Evolutionary conservation across 2,797 vertebrate species (phyloP), one percentile per base, ranked within the genome.

Genomic region (Typhlichthys eigenmanni): DNA sequence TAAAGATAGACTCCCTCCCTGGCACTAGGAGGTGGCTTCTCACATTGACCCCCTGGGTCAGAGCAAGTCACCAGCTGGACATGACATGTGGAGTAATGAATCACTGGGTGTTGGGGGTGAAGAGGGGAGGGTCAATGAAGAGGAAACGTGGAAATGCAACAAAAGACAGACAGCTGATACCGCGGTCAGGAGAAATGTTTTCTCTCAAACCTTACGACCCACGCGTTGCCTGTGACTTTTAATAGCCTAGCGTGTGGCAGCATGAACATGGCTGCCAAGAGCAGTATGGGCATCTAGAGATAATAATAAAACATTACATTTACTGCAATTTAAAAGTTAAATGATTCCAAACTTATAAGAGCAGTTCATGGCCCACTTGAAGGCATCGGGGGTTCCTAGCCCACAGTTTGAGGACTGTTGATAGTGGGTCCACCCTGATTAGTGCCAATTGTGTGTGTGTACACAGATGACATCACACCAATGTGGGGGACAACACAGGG

Each of bases 1-100:
- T 73, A 72, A 67, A 71, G 73, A 62, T 46, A 70, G 77, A 71
- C 64, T 69, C 60, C 54, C 55, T 73, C 63, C 69, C 72, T 73
- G 58, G 58, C 50, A 57, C 58, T 16, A 48, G 32, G 46, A 64
- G 55, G 53, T 13, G 10, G 34, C 4, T 47, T 4, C 32, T 50
- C 55, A 6, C 34, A 14, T 7, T 64, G 34, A 17, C 66, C 58
- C 60, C 60, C 68, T 48, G 64, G 77, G 72, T 79, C 49, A 67
- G 64, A 75, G 66, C 68, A 83, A 80, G 71, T 73, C 68, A 75
- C 57, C 12, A 19, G 58, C 51, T 53, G 60, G 45, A 57, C 74
- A 56, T 60, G 81, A 75, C 68, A 72, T 81, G 75, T 81, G 74
- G 71, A 76, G 74, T 69, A 73, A 74, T 61, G 17, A 52, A 84